Base-by-base conservation (phyloP, 1,140 invertebrate genomes). In the Panulirus ornatus region DNA sequence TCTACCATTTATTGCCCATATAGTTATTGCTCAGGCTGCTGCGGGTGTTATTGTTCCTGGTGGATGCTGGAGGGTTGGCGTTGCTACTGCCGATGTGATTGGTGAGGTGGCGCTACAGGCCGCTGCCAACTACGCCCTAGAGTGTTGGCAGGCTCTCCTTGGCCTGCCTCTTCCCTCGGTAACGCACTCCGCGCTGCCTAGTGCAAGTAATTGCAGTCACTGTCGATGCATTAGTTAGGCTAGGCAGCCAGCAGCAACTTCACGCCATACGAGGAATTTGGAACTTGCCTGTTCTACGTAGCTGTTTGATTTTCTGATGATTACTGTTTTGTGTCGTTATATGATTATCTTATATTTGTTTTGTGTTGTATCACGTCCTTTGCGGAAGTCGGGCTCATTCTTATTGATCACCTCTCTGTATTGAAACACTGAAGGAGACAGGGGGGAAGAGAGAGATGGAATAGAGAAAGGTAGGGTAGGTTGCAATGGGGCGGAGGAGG, bases 191-290 rank as follows among this genome's bases (percentile, higher is more conserved):
- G 3, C 11, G 11, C 58, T 66, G n/a, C n/a, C n/a, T 6, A 66
- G n/a, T 27, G 27, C 14, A 66, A 66, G 27, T 66, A 66, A 6
- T 66, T 30, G 58, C n/a, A 27, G 27, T 66, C 58, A 66, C 58
- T 66, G n/a, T 66, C 30, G 30, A 66, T 66, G 58, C 5, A 66
- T 66, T 66, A 66, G n/a, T n/a, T 66, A 19, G n/a, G 58, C 58
- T 27, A 66, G 14, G 30, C n/a, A 3, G 27, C 58, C n/a, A 22
- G 3, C 58, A 66, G 58, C 27, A 22, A 66, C 58, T 66, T 66
- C n/a, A 66, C n/a, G 22, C 30, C 5, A n/a, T n/a, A n/a, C n/a
- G n/a, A n/a, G n/a, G n/a, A n/a, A n/a, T n/a, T n/a, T n/a, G n/a
- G n/a, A n/a, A n/a, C n/a, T n/a, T n/a, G n/a, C n/a, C n/a, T n/a